Conservation (phyloP, 1,140 invertebrate species). For the Temnothorax longispinosus region DNA sequence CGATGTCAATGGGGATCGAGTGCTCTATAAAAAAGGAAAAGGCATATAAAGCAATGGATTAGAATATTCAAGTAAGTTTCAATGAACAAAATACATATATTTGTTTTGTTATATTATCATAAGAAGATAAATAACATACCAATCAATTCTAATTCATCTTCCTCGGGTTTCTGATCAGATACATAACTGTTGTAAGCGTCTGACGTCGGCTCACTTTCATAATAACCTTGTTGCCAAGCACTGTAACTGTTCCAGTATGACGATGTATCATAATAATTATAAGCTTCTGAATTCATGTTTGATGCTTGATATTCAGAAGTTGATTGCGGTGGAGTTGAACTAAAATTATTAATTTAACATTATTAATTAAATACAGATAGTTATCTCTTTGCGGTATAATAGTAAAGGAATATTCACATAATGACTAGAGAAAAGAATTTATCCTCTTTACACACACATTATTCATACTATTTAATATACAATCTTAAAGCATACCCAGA, state of each 20-base stretch:
- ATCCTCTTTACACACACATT: not conserved
- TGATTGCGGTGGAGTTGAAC: conserved; percentile 82
- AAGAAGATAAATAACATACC: conserved; percentile 81
- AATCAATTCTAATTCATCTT: conserved; percentile 89
- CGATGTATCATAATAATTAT: conserved; percentile 85
- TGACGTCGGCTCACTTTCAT: conserved; percentile 84
- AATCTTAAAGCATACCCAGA: conserved; percentile 75
- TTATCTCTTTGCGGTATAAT: not conserved
- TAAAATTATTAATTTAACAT: conserved; percentile 61
- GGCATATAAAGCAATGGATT: conserved; percentile 13
- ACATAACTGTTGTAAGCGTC: conserved; percentile 82
- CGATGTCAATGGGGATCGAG: conserved; percentile 90
- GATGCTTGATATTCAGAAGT: conserved; percentile 82
- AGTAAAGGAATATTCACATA: not conserved
- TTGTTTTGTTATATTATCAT: not conserved
- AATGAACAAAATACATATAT: not conserved
- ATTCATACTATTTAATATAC: conserved; percentile 12
- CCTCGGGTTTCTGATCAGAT: conserved; percentile 84
- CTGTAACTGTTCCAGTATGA: conserved; percentile 85
- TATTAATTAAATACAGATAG: not conserved
- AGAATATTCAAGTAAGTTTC: not conserved
- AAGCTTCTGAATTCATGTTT: conserved; percentile 81
- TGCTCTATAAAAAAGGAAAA: conserved; percentile 88
- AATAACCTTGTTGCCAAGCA: conserved; percentile 85
- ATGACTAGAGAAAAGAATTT: not conserved